phyloP scores from a whole-genome alignment of 2,113 vertebrate species.

The Cynocephalus volans region DNA sequence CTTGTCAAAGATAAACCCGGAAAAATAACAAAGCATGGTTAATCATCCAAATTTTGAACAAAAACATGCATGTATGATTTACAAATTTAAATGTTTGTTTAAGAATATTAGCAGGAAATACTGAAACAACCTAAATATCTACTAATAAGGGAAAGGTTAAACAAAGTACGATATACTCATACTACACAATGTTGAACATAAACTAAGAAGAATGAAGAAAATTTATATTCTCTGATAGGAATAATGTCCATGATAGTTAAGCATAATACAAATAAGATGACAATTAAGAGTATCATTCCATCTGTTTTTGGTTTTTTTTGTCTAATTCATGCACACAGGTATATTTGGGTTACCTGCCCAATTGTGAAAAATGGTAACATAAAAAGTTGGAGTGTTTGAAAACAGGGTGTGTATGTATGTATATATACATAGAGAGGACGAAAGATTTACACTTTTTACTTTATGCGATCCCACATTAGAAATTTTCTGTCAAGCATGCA shows the following conservation, averaged over 20 bases:
- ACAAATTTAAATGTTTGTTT: background rate
- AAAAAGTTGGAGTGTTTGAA: background rate
- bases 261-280: background rate
- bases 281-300: background rate
- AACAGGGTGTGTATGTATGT: background rate
- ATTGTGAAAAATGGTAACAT: constrained; percentile 4
- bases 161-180: background rate
- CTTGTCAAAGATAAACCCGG: background rate
- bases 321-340: background rate
- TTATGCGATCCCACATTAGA: background rate
- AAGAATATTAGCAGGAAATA: constrained; percentile 48
- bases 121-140: background rate
- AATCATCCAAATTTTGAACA: background rate
- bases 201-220: background rate
- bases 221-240: background rate
- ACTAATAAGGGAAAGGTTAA: background rate
- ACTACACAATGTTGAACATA: background rate
- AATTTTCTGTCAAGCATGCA: constrained; percentile 36
- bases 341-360: background rate
- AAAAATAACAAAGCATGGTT: background rate
- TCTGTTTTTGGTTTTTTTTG: background rate
- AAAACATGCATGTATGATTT: background rate
- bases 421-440: too few relatives aligned
- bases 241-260: background rate
- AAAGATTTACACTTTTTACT: background rate